phyloP scores from a whole-genome alignment of 1,140 invertebrate species.

The Pseudomyrmex flavicornis region DNA sequence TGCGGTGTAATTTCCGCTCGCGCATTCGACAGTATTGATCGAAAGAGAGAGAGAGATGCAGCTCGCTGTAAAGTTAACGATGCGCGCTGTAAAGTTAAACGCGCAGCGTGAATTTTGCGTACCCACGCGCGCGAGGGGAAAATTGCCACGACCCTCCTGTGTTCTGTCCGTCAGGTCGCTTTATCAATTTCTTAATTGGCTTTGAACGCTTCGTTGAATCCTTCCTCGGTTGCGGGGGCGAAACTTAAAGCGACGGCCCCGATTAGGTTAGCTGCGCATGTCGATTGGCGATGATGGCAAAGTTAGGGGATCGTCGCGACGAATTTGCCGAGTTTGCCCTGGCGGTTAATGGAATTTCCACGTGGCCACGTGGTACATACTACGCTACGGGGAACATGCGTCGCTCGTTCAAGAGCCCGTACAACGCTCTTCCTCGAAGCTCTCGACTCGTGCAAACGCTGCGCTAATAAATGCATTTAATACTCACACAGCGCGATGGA shows the following conservation, averaged over 20 bases:
- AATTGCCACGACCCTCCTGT: too few species aligned
- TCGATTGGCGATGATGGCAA: conserved; percentile 59
- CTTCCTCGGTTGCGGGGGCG: background rate
- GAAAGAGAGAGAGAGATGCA: background rate
- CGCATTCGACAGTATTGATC: background rate
- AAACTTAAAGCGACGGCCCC: conserved; percentile 47
- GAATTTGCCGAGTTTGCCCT: conserved; percentile 53
- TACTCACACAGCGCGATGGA: conserved; percentile 1
- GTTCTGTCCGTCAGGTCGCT: conserved; percentile 2
- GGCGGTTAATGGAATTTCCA: conserved; percentile 53
- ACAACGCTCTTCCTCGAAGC: background rate
- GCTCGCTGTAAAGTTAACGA: background rate
- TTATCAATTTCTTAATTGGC: conserved; percentile 46
- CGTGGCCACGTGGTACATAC: conserved; percentile 34
- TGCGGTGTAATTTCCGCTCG: background rate
- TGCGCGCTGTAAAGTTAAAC: too few species aligned
- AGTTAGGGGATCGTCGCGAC: conserved; percentile 59
- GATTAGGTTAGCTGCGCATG: conserved; percentile 47
- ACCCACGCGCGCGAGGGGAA: too few species aligned
- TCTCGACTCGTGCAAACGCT: conserved; percentile 11
- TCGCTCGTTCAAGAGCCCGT: conserved; percentile 19
- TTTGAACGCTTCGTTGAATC: conserved; percentile 16
- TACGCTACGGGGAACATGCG: conserved; percentile 15
- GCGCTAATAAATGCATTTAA: conserved; percentile 51
- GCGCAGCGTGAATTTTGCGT: background rate